Percentiles rank a stretch among this genome's conserved stretches.
phyloP scores from a whole-genome alignment of 2,888 invertebrate genomes.

The Argyresthia albistria region DNA sequence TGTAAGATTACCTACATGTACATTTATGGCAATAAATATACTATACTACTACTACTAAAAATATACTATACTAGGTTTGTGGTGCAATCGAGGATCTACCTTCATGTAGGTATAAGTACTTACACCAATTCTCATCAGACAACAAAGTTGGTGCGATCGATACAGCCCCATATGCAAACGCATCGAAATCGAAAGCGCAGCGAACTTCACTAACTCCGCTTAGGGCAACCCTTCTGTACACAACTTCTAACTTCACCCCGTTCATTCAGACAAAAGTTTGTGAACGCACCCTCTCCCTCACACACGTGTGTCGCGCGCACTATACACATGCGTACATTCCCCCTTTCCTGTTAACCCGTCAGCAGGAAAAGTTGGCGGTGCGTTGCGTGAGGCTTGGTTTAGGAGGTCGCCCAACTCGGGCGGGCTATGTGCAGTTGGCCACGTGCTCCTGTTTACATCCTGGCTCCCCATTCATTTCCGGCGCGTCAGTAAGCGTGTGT shows the following conservation, averaged over 20 bases:
- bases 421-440: conserved; percentile 30
- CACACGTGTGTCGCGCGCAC: conserved; percentile 52
- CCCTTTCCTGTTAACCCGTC: conserved; percentile 20
- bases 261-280: conserved; percentile 40
- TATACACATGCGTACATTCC: conserved; percentile 40
- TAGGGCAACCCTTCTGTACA: conserved; percentile 56
- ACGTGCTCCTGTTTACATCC: conserved; percentile 40
- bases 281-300: conserved; percentile 40
- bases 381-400: conserved; percentile 15
- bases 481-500: background rate
- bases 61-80: no score
- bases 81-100: no score
- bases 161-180: conserved; percentile 59
- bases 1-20: no score
- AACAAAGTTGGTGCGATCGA: conserved; percentile 46
- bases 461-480: conserved; percentile 40
- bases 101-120: no score
- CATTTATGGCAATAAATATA: no score
- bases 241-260: conserved; percentile 54
- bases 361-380: conserved; percentile 17
- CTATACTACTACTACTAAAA: no score
- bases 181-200: conserved; percentile 61
- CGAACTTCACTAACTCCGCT: conserved; percentile 39
- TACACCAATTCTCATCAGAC: conserved; percentile 10
- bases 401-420: conserved; percentile 16